Evolutionary conservation across 2,797 vertebrate species (phyloP), one percentile per base, ranked within the genome.

Genomic region (Sebastes itinus): DNA sequence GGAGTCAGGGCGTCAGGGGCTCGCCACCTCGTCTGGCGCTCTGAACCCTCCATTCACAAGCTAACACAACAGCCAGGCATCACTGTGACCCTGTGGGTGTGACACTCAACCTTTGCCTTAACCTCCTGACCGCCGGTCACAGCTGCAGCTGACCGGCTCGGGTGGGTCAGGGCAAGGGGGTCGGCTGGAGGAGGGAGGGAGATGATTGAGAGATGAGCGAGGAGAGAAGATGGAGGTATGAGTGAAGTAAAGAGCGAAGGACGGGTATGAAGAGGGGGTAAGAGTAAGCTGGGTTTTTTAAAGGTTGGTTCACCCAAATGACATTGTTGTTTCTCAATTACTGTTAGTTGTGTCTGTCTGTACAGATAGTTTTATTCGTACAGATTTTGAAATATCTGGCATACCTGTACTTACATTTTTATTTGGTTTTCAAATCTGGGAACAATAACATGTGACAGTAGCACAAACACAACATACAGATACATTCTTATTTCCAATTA

Each of bases 61-160:
- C 91, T 92, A 88, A 93, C 82, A 94, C 93, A 93, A 93, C 94
- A 86, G 91, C 90, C 86, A 91, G 92, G 93, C 91, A 77, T 89
- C 87, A 49, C 88, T 87, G 90, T 95, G 95, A 96, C 95, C 95
- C 87, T 68, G 89, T 94, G 95, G 94, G 94, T 92, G 93, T 95
- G 96, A 96, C 96, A 82, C 92, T 92, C 94, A 95, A 96, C 96
- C 96, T 95, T 94, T 96, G 94, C 94, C 94, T 94, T 94, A 93
- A 94, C 94, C 93, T 93, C 90, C 90, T 95, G 94, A 95, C 94
- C 93, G 83, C 83, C 64, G 84, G 88, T 87, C 94, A 88, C 95
- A 95, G 95, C 95, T 95, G 95, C 93, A 92, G 92, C 89, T 88
- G 92, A 92, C 82, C 61, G 81, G 76, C 82, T 72, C 14, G 79